phyloP scores from a whole-genome alignment of 2,888 invertebrate species.

The Harpalus rufipes region DNA sequence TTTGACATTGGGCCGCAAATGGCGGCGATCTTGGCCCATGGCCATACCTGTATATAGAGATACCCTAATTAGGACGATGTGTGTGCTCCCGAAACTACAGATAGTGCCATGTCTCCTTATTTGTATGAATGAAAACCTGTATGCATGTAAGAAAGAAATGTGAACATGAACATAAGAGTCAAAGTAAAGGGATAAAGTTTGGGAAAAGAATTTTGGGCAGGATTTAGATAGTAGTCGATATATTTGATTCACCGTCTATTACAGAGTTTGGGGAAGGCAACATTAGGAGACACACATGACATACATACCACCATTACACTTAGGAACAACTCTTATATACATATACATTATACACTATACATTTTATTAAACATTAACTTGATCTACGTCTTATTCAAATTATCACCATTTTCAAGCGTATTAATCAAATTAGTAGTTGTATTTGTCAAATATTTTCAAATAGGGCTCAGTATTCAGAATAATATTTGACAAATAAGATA shows the following conservation, averaged over 20 bases:
- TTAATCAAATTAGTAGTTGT: constrained; percentile 64
- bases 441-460: constrained; percentile 73
- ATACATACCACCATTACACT: constrained; percentile 40
- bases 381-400: constrained; percentile 55
- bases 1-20: no score
- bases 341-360: constrained; percentile 54
- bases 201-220: no score
- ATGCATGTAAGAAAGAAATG: no score
- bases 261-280: constrained; percentile 54
- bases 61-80: no score
- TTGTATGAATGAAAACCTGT: no score
- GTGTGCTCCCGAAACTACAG: no score
- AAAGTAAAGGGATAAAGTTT: no score
- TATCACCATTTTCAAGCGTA: constrained; percentile 67
- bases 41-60: no score
- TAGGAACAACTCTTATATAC: constrained; percentile 59
- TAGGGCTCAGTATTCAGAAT: constrained; percentile 74
- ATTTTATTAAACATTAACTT: constrained; percentile 46
- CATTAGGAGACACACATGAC: constrained; percentile 47
- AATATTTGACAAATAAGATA: constrained; percentile 71
- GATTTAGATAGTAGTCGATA: constrained; percentile 50
- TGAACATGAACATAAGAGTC: no score
- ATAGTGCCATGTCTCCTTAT: no score
- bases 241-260: constrained; percentile 53
- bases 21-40: no score